Percentiles rank a stretch among this genome's conserved stretches.
Evolutionary conservation across 2,888 invertebrate genomes (phyloP).

Genomic region (Chesias legatella): DNA sequence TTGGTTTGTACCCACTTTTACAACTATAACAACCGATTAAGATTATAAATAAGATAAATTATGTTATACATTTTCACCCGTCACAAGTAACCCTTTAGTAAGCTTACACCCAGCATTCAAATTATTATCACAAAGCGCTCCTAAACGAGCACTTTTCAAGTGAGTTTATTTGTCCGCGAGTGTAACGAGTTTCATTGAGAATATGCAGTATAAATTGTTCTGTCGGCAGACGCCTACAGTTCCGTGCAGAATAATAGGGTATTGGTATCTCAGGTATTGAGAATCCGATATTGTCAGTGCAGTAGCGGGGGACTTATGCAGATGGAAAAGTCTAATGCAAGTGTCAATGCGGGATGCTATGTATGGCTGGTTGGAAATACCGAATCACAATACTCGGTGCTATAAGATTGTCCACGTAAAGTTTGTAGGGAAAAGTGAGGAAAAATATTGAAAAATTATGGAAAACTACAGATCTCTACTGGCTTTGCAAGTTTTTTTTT

Average conservation of each 20-base stretch:
- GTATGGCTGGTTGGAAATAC: not conserved
- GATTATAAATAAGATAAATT: too few relatives aligned
- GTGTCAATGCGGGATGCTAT: conserved; percentile 1
- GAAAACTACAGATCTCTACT: too few relatives aligned
- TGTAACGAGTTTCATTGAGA: conserved; percentile 23
- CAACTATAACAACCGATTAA: too few relatives aligned
- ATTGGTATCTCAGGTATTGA: conserved; percentile 25
- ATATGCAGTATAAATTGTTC: conserved; percentile 28
- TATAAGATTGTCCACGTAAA: too few relatives aligned
- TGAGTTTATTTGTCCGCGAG: conserved; percentile 28
- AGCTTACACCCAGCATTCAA: conserved; percentile 10
- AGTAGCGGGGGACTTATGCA: conserved; percentile 23
- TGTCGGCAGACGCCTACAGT: conserved; percentile 33
- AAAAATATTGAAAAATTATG: too few relatives aligned
- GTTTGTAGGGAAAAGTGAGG: too few relatives aligned
- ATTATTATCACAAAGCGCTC: conserved; percentile 15
- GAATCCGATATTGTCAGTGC: conserved; percentile 24
- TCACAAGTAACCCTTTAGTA: conserved; percentile 5
- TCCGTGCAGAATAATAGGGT: conserved; percentile 14
- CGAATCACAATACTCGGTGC: too few relatives aligned
- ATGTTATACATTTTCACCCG: too few relatives aligned
- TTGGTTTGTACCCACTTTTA: too few relatives aligned
- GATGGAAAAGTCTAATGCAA: conserved; percentile 14
- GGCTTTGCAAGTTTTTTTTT: too few relatives aligned
- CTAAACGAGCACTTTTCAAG: conserved; percentile 24